A percentile compares a stretch with the other conserved stretches of the same genome.
These are phyloP conservation scores for Drosophila ustulata DNA, from an alignment of 2,888 invertebrate species.

Conservation along the genomic window DNA sequence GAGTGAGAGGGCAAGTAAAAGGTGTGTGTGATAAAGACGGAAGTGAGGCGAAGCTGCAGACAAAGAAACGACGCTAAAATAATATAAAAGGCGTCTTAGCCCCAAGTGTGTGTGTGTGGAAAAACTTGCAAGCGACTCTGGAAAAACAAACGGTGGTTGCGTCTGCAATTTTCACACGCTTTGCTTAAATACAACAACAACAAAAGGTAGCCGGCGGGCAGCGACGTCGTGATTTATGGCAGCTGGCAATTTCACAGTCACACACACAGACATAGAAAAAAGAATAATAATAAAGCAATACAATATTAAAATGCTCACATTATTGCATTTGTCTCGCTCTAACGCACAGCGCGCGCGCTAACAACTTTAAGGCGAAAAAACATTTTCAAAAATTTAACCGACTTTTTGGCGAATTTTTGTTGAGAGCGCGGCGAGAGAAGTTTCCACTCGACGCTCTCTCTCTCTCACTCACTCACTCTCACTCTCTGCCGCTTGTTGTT, in stretches of 20 bases:
- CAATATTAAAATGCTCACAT: constrained; percentile 44
- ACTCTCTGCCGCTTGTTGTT: constrained; percentile 2
- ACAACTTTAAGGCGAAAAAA: constrained; percentile 28
- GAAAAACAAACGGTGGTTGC: constrained; percentile 56
- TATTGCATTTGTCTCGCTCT: constrained; percentile 43
- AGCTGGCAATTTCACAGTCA: constrained; percentile 39
- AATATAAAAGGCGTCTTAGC: constrained; percentile 26
- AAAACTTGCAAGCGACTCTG: constrained; percentile 47
- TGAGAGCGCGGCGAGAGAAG: constrained; percentile 16
- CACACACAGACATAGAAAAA: constrained; percentile 7
- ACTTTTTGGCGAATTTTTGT: constrained; percentile 49
- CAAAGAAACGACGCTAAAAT: constrained; percentile 62
- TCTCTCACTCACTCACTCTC: constrained; percentile 22
- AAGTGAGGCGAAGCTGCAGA: constrained; percentile 67
- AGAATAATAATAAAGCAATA: constrained; percentile 29
- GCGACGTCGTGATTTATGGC: constrained; percentile 58
- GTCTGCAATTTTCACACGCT: constrained; percentile 74
- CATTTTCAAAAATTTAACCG: constrained; percentile 59
- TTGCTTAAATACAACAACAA: constrained; percentile 33
- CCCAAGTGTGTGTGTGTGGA: constrained; percentile 27
- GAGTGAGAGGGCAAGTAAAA: not conserved
- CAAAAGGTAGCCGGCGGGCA: constrained; percentile 49
- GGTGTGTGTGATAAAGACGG: constrained; percentile 60
- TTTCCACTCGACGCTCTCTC: not conserved
- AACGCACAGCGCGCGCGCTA: constrained; percentile 37